These are phyloP conservation scores for Iphiclides podalirius DNA, from an alignment of 2,888 invertebrate genomes.

Conservation along the genomic window DNA sequence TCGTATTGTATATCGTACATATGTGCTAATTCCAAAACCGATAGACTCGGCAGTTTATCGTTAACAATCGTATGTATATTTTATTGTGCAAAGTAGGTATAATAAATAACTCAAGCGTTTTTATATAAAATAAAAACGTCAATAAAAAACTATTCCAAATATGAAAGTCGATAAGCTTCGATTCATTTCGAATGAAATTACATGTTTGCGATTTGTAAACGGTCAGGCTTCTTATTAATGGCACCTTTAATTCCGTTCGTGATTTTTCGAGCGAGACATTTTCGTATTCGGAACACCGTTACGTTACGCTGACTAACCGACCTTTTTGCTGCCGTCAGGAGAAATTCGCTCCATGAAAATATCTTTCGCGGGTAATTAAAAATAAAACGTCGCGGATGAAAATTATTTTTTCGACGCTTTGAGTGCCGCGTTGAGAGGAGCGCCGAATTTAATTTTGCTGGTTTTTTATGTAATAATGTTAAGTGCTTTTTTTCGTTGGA, in stretches of 20 bases:
- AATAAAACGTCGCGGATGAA: background rate
- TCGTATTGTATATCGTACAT: too few species aligned
- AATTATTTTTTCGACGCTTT: background rate
- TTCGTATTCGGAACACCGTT: conserved; percentile 9
- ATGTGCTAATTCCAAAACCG: too few species aligned
- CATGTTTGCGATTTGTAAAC: background rate
- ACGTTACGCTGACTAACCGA: too few species aligned
- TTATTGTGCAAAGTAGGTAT: too few species aligned
- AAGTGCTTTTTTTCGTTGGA: background rate
- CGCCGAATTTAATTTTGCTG: background rate
- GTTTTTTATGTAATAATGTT: background rate
- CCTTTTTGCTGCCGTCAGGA: background rate
- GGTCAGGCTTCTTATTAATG: background rate
- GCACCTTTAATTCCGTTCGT: background rate
- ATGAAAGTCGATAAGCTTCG: too few species aligned
- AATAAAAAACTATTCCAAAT: too few species aligned
- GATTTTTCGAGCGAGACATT: conserved; percentile 12
- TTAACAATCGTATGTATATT: too few species aligned
- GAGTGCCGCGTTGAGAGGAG: background rate
- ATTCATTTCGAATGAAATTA: too few species aligned
- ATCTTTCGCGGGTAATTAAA: conserved; percentile 8
- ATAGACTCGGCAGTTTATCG: too few species aligned
- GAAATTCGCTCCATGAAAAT: conserved; percentile 1
- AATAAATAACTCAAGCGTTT: too few species aligned
- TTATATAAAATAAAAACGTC: too few species aligned